phyloP scores from a whole-genome alignment of 2,888 invertebrate species.

The Cancer borealis region DNA sequence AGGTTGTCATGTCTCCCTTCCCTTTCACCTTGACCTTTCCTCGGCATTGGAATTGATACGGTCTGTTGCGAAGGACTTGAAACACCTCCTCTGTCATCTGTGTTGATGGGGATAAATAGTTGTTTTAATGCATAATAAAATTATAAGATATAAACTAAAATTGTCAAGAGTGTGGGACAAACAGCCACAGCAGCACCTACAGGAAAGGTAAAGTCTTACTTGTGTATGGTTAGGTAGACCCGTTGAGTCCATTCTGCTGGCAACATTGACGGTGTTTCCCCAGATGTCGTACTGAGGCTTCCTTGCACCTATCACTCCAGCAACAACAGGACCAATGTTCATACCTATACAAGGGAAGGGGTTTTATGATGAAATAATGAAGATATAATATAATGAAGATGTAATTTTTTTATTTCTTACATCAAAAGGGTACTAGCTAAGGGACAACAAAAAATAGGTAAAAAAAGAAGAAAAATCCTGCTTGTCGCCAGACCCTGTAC shows the following conservation, averaged over 20 bases:
- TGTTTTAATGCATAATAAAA: not conserved
- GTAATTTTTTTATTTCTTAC: no score
- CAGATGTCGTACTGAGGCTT: conserved; percentile 93
- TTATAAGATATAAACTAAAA: not conserved
- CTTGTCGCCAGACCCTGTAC: no score
- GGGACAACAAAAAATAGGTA: no score
- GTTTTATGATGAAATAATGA: not conserved
- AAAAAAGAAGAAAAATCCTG: no score
- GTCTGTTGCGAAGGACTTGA: conserved; percentile 87
- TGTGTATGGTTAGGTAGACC: conserved; percentile 93
- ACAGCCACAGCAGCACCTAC: no score
- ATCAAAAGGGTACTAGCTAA: no score
- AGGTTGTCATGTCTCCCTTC: conserved; percentile 96
- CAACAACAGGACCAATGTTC: conserved; percentile 93
- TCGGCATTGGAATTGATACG: conserved; percentile 89
- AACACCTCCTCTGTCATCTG: conserved; percentile 94
- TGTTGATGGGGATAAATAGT: no score
- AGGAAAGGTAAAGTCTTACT: conserved; percentile 79
- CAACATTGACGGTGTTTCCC: conserved; percentile 96
- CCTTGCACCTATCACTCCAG: conserved; percentile 94
- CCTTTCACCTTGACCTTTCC: conserved; percentile 96
- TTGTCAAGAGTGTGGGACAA: not conserved
- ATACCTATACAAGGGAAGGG: conserved; percentile 84
- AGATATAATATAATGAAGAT: no score
- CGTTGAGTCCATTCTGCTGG: conserved; percentile 94